These are phyloP conservation scores for Mycetomoellerius zeteki DNA, from an alignment of 1,140 invertebrate genomes.

Conservation along the genomic window DNA sequence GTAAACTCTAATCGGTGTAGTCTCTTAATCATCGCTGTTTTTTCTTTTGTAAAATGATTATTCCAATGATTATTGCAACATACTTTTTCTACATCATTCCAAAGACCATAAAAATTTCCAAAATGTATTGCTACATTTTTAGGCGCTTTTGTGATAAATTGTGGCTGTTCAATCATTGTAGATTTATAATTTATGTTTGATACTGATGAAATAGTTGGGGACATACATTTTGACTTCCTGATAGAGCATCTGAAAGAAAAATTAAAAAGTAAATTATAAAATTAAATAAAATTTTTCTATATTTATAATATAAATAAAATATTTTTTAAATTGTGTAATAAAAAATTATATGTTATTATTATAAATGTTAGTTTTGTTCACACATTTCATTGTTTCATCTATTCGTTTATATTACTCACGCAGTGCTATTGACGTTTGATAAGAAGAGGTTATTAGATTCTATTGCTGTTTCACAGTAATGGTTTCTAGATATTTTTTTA, in stretches of 20 bases:
- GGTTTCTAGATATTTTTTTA: not conserved
- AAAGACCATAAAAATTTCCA: constrained; percentile 72
- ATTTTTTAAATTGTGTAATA: not conserved
- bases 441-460: constrained; percentile 27
- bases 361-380: not conserved
- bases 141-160: not conserved
- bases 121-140: constrained; percentile 73
- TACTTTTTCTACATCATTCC: constrained; percentile 8
- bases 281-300: not conserved
- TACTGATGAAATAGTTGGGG: not conserved
- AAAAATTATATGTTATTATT: not conserved
- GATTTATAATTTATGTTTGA: not conserved
- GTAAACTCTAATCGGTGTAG: constrained; percentile 70
- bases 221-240: not conserved
- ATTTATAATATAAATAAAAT: not conserved
- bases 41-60: not conserved
- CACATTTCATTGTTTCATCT: too few species aligned
- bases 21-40: constrained; percentile 38
- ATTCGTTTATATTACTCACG: constrained; percentile 43
- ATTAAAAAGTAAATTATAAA: constrained; percentile 12
- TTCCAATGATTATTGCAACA: constrained; percentile 5
- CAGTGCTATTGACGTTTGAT: constrained; percentile 1
- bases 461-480: constrained; percentile 2
- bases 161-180: not conserved
- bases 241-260: not conserved